phyloP scores from a whole-genome alignment of 2,113 vertebrate genomes.

The Pundamilia nyererei region DNA sequence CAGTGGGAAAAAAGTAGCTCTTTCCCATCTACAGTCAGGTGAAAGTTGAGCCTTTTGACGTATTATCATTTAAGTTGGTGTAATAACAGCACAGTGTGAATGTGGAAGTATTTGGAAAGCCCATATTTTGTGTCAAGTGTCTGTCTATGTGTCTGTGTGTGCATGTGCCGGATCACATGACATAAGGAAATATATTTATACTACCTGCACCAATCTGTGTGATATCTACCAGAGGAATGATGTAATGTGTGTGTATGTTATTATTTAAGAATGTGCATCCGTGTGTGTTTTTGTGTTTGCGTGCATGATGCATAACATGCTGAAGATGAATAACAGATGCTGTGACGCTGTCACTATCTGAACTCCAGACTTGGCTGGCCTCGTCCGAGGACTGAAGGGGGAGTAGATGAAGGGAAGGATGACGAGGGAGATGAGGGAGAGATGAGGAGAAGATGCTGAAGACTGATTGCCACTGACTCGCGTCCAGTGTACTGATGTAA shows the following conservation, averaged over 20 bases:
- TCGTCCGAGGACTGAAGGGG: background rate
- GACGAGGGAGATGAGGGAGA: background rate
- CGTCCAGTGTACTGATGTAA: background rate
- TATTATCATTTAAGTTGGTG: background rate
- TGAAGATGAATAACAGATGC: slow-evolving; percentile 35
- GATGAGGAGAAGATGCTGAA: slow-evolving; percentile 2
- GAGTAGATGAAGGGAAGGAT: slow-evolving; percentile 11
- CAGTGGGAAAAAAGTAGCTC: background rate
- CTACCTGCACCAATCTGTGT: background rate
- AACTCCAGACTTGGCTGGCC: slow-evolving; percentile 8
- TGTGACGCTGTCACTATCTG: slow-evolving; percentile 1
- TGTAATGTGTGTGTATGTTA: background rate
- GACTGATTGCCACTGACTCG: slow-evolving; percentile 27
- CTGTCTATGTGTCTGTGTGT: background rate
- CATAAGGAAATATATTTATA: background rate
- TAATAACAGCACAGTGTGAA: background rate
- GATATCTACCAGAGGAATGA: background rate
- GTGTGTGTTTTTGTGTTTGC: slow-evolving; percentile 6
- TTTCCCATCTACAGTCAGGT: background rate
- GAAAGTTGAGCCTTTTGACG: slow-evolving; percentile 10
- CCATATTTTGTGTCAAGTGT: background rate
- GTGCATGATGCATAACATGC: background rate
- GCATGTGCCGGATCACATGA: background rate
- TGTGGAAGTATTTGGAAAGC: background rate
- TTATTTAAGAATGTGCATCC: background rate